Percentiles rank a stretch among this genome's conserved stretches.
phyloP scores from a whole-genome alignment of 2,888 invertebrate species.

The Agonopterix heracliana region DNA sequence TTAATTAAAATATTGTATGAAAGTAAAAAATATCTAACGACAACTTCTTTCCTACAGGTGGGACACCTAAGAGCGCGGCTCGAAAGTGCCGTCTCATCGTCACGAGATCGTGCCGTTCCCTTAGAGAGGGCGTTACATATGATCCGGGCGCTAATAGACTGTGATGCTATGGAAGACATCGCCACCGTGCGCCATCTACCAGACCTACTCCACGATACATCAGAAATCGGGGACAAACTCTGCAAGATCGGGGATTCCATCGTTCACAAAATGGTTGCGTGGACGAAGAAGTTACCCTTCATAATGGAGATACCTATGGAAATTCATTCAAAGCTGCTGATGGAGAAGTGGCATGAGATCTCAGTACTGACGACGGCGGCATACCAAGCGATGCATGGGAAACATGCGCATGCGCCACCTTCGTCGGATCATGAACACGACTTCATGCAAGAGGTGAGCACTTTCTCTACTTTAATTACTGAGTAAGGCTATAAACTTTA shows the following conservation, averaged over 20 bases:
- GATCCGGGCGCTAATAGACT: slow-evolving; percentile 95
- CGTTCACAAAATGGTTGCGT: slow-evolving; percentile 98
- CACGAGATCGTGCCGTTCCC: slow-evolving; percentile 87
- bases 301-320: slow-evolving; percentile 97
- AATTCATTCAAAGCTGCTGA: slow-evolving; percentile 95
- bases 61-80: slow-evolving; percentile 91
- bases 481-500: not conserved
- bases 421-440: slow-evolving; percentile 81
- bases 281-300: slow-evolving; percentile 98
- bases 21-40: not conserved
- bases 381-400: slow-evolving; percentile 93
- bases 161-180: slow-evolving; percentile 97
- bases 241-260: slow-evolving; percentile 98
- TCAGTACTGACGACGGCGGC: slow-evolving; percentile 95
- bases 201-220: slow-evolving; percentile 92
- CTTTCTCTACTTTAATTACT: slow-evolving; percentile 5
- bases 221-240: slow-evolving; percentile 92
- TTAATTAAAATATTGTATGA: not conserved
- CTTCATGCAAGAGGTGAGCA: slow-evolving; percentile 88
- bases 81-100: slow-evolving; percentile 92
- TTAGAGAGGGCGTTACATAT: slow-evolving; percentile 90
- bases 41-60: slow-evolving; percentile 55
- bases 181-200: slow-evolving; percentile 94
- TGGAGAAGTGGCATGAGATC: slow-evolving; percentile 98
- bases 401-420: slow-evolving; percentile 62